Evolutionary conservation across 2,113 vertebrate genomes (phyloP).

Genomic region (Psephotus haematonotus): DNA sequence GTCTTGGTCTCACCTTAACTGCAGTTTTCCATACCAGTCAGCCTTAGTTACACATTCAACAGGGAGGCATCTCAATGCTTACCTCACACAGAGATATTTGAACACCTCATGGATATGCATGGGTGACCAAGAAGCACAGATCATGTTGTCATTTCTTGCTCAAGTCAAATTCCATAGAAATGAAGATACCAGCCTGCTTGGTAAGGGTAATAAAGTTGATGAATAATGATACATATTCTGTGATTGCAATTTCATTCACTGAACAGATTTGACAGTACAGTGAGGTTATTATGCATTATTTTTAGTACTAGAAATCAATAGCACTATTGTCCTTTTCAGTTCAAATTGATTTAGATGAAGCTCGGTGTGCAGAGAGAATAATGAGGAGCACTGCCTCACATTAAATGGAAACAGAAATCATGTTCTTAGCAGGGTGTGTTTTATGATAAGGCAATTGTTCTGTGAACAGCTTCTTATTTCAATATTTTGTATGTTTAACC

Average conservation of each 20-base stretch:
- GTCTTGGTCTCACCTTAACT: not conserved
- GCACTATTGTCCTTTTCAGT: constrained; percentile 63
- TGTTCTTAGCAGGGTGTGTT: constrained; percentile 47
- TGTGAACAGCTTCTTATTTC: constrained; percentile 21
- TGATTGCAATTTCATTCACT: constrained; percentile 47
- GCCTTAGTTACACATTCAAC: not conserved
- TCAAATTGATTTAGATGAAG: constrained; percentile 63
- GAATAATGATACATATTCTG: constrained; percentile 55
- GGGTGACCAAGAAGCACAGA: not conserved
- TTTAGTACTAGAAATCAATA: constrained; percentile 66
- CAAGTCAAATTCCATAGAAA: constrained; percentile 10
- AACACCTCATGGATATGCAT: not conserved
- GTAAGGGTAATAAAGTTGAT: constrained; percentile 43
- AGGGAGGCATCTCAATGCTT: not conserved
- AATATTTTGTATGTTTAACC: constrained; percentile 59
- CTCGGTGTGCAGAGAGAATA: constrained; percentile 36
- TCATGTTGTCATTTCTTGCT: not conserved
- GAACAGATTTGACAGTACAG: constrained; percentile 51
- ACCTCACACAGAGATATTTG: not conserved
- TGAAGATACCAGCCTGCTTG: constrained; percentile 2
- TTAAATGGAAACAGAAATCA: constrained; percentile 62
- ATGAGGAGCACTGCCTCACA: constrained; percentile 31
- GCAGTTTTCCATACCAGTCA: not conserved
- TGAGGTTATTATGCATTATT: constrained; percentile 63
- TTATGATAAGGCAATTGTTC: constrained; percentile 55